Evolutionary conservation across 2,888 invertebrate species (phyloP).

Genomic region (Trachelus stipa): DNA sequence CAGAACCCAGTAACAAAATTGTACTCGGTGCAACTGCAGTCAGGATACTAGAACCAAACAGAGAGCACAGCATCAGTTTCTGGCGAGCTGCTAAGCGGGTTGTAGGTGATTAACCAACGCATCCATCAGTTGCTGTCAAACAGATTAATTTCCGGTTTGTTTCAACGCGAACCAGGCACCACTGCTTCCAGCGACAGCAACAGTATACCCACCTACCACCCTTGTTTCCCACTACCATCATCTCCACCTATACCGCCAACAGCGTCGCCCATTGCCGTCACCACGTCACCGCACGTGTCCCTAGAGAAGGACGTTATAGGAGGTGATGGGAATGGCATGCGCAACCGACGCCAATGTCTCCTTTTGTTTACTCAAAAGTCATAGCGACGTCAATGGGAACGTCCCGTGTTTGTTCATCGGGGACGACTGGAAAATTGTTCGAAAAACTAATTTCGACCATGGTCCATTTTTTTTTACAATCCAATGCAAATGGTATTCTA

Average conservation of each 20-base stretch:
- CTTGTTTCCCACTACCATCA: background rate
- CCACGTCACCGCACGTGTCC: constrained; percentile 2
- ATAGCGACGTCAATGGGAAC: background rate
- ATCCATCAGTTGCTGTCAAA: constrained; percentile 13
- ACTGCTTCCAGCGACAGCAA: background rate
- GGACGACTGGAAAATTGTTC: background rate
- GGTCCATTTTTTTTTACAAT: background rate
- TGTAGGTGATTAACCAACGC: constrained; percentile 13
- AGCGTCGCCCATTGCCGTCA: background rate
- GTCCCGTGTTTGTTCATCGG: background rate
- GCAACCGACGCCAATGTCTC: background rate
- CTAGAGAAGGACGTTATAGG: background rate
- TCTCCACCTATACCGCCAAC: background rate
- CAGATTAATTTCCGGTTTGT: constrained; percentile 16
- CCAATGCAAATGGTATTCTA: background rate
- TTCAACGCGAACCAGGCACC: constrained; percentile 3
- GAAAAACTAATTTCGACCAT: background rate
- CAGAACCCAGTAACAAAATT: background rate
- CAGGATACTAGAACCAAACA: background rate
- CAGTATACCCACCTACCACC: background rate
- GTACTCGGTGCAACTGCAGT: background rate
- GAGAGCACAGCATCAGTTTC: background rate
- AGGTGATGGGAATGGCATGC: background rate
- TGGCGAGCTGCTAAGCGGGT: background rate
- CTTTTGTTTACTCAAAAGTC: constrained; percentile 4